phyloP scores from a whole-genome alignment of 1,140 invertebrate genomes.

The Drosophila sechellia region DNA sequence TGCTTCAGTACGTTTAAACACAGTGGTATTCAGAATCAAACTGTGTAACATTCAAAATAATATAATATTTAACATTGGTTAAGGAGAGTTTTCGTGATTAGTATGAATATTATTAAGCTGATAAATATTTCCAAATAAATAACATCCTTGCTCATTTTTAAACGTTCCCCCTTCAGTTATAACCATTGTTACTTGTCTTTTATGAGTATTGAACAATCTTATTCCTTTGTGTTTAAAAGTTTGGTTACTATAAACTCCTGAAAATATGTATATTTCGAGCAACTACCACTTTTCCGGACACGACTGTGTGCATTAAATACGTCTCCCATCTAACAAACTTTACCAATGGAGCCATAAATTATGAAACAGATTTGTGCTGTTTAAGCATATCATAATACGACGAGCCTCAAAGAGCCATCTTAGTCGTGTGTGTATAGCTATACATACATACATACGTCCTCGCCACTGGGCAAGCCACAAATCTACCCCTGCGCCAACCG shows the following conservation, averaged over 20 bases:
- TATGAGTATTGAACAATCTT: too few species aligned
- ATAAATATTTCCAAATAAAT: too few species aligned
- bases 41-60: background rate
- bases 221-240: too few species aligned
- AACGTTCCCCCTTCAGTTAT: too few species aligned
- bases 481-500: background rate
- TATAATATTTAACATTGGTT: too few species aligned
- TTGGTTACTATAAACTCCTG: background rate
- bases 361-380: slow-evolving; percentile 83
- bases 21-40: background rate
- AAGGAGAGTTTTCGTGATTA: too few species aligned
- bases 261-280: background rate
- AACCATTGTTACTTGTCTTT: too few species aligned
- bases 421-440: background rate
- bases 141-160: background rate
- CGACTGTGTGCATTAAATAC: background rate
- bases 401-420: slow-evolving; percentile 59
- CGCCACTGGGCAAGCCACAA: slow-evolving; percentile 10
- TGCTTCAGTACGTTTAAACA: slow-evolving; percentile 1
- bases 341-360: slow-evolving; percentile 73
- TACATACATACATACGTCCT: background rate
- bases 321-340: slow-evolving; percentile 7
- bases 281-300: background rate
- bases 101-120: too few species aligned
- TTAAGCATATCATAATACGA: slow-evolving; percentile 82